A percentile compares a stretch with the other conserved stretches of the same genome.
These are phyloP conservation scores for Cichlasoma orientale DNA, from an alignment of 2,797 vertebrate genomes.

Conservation along the genomic window DNA sequence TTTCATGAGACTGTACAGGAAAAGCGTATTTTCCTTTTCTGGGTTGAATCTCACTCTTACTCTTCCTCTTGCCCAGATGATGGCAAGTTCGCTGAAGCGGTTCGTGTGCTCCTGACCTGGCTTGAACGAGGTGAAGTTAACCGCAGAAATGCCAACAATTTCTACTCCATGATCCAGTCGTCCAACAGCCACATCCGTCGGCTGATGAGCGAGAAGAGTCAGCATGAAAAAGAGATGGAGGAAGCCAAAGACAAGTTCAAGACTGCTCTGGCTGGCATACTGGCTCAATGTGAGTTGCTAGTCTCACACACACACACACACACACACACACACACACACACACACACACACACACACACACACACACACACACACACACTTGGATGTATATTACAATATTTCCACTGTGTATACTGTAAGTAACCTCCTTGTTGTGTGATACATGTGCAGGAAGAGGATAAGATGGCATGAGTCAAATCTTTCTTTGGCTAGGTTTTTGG, in stretches of 20 bases:
- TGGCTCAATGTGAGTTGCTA: constrained; percentile 92
- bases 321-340: neutral
- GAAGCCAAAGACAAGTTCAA: constrained; percentile 97
- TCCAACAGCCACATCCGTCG: constrained; percentile 94
- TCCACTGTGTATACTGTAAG: neutral
- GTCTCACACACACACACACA: neutral
- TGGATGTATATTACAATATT: neutral
- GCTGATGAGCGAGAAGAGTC: constrained; percentile 88
- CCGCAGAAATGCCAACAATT: constrained; percentile 94
- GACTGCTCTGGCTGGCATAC: constrained; percentile 89
- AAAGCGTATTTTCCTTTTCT: neutral
- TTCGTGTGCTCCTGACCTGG: constrained; percentile 93
- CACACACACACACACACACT: neutral
- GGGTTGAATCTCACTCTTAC: neutral
- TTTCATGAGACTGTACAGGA: neutral
- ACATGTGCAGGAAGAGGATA: constrained; percentile 6
- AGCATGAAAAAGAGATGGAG: constrained; percentile 96
- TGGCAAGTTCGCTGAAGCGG: constrained; percentile 89
- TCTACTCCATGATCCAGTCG: constrained; percentile 98
- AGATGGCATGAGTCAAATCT: neutral
- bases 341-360: neutral
- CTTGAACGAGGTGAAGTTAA: constrained; percentile 95
- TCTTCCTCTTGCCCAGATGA: constrained; percentile 82
- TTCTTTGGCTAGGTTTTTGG: constrained; percentile 3
- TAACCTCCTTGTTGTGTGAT: neutral